Conservation (phyloP, 2,888 invertebrate species). For the Plagiodera versicolora region DNA sequence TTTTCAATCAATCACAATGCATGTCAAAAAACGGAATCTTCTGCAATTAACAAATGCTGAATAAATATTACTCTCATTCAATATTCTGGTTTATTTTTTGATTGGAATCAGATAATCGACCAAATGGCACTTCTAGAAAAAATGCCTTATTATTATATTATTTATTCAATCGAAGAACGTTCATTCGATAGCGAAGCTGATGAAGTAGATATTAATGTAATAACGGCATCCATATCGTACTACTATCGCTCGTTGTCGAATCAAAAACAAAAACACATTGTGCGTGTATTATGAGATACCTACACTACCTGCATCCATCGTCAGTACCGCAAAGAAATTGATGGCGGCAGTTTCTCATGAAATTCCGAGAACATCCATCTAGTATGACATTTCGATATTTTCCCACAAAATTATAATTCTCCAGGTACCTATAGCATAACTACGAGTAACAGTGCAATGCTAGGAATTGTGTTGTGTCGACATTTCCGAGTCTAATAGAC, state of each 20-base stretch:
- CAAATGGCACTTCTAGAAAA: too few species aligned
- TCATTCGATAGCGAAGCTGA: too few species aligned
- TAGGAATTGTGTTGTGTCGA: constrained; percentile 16
- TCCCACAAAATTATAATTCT: constrained; percentile 22
- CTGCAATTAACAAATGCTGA: too few species aligned
- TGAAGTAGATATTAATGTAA: too few species aligned
- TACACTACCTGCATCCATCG: neutral
- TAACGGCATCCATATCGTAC: neutral
- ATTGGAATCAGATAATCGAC: too few species aligned
- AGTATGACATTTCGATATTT: constrained; percentile 10
- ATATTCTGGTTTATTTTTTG: too few species aligned
- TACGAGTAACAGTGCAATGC: constrained; percentile 11
- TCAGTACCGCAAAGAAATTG: neutral
- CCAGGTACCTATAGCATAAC: neutral
- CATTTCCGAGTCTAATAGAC: constrained; percentile 10
- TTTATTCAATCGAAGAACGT: too few species aligned
- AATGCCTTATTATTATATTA: too few species aligned
- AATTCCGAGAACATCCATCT: constrained; percentile 6
- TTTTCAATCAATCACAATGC: too few species aligned
- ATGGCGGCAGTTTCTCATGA: neutral
- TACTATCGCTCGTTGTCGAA: neutral
- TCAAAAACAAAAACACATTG: neutral
- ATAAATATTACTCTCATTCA: too few species aligned
- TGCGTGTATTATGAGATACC: neutral
- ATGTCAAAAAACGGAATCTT: too few species aligned